Conservation (phyloP, 1,140 invertebrate species). For the Drosophila chauvacae region DNA sequence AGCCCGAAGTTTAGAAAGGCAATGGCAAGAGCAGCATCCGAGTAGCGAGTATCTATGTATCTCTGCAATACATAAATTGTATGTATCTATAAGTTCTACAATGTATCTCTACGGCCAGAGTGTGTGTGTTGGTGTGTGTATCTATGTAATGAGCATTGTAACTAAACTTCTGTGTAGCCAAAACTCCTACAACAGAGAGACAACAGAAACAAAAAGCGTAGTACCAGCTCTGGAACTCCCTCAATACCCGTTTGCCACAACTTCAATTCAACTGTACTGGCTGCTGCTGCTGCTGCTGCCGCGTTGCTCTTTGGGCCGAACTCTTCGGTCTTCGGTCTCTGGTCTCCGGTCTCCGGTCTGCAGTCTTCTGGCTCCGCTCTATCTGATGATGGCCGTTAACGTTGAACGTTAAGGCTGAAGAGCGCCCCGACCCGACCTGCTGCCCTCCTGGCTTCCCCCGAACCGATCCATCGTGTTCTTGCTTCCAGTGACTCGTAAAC, state of each 20-base stretch:
- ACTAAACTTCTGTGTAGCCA: constrained; percentile 81
- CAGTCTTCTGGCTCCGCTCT: constrained; percentile 55
- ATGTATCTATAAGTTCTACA: constrained; percentile 65
- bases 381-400: constrained; percentile 82
- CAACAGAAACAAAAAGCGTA: constrained; percentile 55
- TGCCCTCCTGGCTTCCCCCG: constrained; percentile 22
- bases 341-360: constrained; percentile 14
- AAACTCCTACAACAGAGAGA: constrained; percentile 79
- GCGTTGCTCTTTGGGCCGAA: constrained; percentile 19
- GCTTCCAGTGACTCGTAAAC: constrained; percentile 62
- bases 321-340: constrained; percentile 12
- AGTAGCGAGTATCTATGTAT: constrained; percentile 48
- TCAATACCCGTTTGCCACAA: constrained; percentile 77
- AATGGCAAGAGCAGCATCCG: constrained; percentile 53
- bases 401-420: constrained; percentile 71
- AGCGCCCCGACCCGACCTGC: constrained; percentile 75
- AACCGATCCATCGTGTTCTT: constrained; percentile 16
- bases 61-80: constrained; percentile 47
- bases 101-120: constrained; percentile 47
- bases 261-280: constrained; percentile 79
- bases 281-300: constrained; percentile 7
- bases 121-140: constrained; percentile 38
- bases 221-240: constrained; percentile 59
- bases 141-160: constrained; percentile 81
- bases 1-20: constrained; percentile 79